These are phyloP conservation scores for Zaprionus obscuricornis DNA, from an alignment of 2,888 invertebrate species.

Conservation along the genomic window DNA sequence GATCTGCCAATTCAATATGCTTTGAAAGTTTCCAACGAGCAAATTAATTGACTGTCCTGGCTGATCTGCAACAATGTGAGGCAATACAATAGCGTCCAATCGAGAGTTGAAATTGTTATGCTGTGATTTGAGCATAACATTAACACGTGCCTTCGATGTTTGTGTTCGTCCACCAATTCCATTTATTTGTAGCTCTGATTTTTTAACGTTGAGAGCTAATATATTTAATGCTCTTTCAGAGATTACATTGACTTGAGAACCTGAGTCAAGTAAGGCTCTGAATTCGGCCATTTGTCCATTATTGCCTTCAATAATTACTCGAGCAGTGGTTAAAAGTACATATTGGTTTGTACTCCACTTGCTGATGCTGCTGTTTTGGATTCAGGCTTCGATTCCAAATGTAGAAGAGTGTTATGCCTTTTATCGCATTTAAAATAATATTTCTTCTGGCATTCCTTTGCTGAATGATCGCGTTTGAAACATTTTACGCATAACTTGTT, in stretches of 20 bases:
- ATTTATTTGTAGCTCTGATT: not conserved
- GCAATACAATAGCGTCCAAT: not conserved
- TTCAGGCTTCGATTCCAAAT: not conserved
- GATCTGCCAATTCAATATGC: not conserved
- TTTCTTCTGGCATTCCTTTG: not conserved
- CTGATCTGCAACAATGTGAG: constrained; percentile 2
- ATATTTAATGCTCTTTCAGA: not conserved
- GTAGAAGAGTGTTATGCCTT: not conserved
- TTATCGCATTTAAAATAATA: not conserved
- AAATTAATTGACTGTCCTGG: not conserved
- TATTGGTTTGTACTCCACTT: not conserved
- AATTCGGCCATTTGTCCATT: constrained; percentile 12
- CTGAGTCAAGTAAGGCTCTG: constrained; percentile 18
- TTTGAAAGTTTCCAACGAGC: not conserved
- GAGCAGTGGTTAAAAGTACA: not conserved
- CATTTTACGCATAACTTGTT: constrained; percentile 1
- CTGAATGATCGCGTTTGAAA: not conserved
- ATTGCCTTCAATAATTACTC: not conserved
- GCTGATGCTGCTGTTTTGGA: not conserved
- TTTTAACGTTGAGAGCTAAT: not conserved
- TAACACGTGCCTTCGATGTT: not conserved
- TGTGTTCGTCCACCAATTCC: not conserved
- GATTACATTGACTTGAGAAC: constrained; percentile 10
- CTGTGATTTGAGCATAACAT: not conserved
- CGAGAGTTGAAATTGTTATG: not conserved